A percentile compares a stretch with the other conserved stretches of the same genome.
Evolutionary conservation across 2,797 vertebrate genomes (phyloP).

Genomic region (Zalophus californianus): DNA sequence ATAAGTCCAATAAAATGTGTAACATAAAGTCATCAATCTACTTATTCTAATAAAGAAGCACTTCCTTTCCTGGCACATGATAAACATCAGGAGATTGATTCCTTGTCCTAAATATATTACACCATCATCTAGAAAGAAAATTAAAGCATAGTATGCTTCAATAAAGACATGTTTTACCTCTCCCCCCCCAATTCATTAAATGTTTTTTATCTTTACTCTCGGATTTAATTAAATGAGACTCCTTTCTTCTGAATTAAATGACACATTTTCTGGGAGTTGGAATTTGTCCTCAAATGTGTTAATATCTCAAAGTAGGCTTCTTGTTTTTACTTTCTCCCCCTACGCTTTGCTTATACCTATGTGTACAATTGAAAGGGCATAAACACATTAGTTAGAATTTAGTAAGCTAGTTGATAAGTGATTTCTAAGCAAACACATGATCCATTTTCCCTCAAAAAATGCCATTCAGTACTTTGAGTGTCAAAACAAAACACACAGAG

Average conservation of each 20-base stretch:
- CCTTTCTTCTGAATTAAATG: constrained; percentile 13
- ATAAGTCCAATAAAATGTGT: constrained; percentile 31
- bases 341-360: neutral
- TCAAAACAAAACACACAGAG: constrained; percentile 20
- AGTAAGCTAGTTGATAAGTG: neutral
- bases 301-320: constrained; percentile 6
- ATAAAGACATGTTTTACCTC: neutral
- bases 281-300: neutral
- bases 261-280: constrained; percentile 52
- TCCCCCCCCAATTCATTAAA: neutral
- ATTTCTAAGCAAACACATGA: neutral
- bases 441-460: neutral
- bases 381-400: constrained; percentile 33
- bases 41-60: constrained; percentile 20
- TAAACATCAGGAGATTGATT: neutral
- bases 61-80: neutral
- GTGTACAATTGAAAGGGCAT: neutral
- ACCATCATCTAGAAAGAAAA: constrained; percentile 7
- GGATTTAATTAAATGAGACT: constrained; percentile 39
- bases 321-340: neutral
- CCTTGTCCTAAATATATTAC: constrained; percentile 30
- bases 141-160: neutral
- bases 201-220: neutral
- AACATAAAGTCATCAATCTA: constrained; percentile 43
- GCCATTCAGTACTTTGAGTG: neutral